Evolutionary conservation across 2,888 invertebrate species (phyloP).

Genomic region (Sicus ferrugineus): DNA sequence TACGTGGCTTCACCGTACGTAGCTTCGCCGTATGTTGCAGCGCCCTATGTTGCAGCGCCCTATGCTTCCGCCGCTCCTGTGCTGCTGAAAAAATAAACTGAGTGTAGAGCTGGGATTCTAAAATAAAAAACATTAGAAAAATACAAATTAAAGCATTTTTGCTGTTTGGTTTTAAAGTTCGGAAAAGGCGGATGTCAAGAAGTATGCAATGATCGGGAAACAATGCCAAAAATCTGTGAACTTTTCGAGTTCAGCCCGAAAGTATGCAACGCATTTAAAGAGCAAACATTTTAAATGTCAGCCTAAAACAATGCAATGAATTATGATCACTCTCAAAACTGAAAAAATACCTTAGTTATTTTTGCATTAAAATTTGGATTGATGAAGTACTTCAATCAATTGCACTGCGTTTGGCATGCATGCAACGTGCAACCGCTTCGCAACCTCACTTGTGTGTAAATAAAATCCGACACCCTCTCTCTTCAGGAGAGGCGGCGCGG

Average conservation of each 20-base stretch:
- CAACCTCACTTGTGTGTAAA: too few species aligned
- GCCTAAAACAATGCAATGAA: neutral
- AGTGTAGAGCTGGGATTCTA: neutral
- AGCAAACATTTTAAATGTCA: neutral
- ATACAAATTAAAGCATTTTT: neutral
- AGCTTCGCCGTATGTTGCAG: conserved; percentile 48
- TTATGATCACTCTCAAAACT: too few species aligned
- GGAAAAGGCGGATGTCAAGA: too few species aligned
- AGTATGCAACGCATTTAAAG: neutral
- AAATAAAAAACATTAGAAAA: neutral
- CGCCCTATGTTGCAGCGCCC: conserved; percentile 45
- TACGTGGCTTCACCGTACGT: conserved; percentile 46
- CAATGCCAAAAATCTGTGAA: neutral
- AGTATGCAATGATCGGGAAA: too few species aligned
- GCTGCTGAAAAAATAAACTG: conserved; percentile 52
- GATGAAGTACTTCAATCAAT: too few species aligned
- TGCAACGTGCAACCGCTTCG: too few species aligned
- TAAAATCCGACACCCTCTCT: too few species aligned
- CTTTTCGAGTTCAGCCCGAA: neutral
- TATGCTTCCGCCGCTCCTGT: conserved; percentile 46
- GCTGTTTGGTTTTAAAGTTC: too few species aligned
- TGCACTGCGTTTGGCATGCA: too few species aligned
- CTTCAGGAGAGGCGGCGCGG: too few species aligned
- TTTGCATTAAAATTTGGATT: too few species aligned
- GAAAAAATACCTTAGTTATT: too few species aligned